phyloP scores from a whole-genome alignment of 2,888 invertebrate species.

The Ormyrus rosae region DNA sequence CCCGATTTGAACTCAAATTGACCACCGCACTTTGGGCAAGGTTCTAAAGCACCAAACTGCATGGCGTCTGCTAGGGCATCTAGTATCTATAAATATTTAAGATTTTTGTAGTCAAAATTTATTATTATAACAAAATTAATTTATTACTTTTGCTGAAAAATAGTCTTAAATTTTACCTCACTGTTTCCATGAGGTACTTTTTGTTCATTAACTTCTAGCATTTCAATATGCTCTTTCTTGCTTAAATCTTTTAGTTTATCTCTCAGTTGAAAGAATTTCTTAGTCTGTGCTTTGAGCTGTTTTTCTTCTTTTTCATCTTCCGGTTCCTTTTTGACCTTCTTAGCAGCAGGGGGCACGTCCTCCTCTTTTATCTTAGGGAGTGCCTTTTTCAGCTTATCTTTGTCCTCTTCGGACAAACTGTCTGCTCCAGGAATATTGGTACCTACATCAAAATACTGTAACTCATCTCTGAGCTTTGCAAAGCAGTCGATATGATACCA shows the following conservation, averaged over 20 bases:
- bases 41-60: slow-evolving; percentile 89
- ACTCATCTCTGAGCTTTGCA: slow-evolving; percentile 83
- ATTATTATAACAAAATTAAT: neutral
- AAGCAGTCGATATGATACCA: slow-evolving; percentile 98
- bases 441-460: slow-evolving; percentile 85
- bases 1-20: slow-evolving; percentile 83
- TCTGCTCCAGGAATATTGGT: slow-evolving; percentile 87
- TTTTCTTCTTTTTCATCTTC: slow-evolving; percentile 79
- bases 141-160: neutral
- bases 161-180: slow-evolving; percentile 76
- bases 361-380: slow-evolving; percentile 80
- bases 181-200: slow-evolving; percentile 82
- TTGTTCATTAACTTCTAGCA: slow-evolving; percentile 87
- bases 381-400: slow-evolving; percentile 79
- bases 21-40: slow-evolving; percentile 88
- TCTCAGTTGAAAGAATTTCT: slow-evolving; percentile 82
- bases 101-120: neutral
- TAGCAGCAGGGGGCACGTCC: slow-evolving; percentile 79
- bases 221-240: slow-evolving; percentile 79
- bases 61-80: slow-evolving; percentile 90
- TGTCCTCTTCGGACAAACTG: slow-evolving; percentile 83
- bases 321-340: slow-evolving; percentile 84
- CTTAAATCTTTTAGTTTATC: slow-evolving; percentile 80
- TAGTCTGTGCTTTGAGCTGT: slow-evolving; percentile 84
- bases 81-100: slow-evolving; percentile 78